phyloP scores from a whole-genome alignment of 1,140 invertebrate genomes.

The Drosophila kurseongensis region DNA sequence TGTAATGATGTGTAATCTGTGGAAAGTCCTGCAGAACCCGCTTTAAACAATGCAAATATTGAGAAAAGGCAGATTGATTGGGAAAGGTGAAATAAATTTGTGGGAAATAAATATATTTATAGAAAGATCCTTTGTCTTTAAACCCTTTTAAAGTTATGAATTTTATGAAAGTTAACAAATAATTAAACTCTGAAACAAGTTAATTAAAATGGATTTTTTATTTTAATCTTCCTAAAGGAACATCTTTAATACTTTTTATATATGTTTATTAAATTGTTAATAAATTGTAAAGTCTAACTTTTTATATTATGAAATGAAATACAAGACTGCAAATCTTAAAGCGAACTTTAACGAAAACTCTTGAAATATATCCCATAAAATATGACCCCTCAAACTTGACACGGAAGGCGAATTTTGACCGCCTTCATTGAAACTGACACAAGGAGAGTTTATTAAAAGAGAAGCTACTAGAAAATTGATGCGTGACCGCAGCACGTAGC shows the following conservation, averaged over 20 bases:
- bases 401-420: conserved; percentile 23
- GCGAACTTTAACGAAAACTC: neutral
- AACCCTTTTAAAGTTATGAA: too few relatives aligned
- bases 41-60: conserved; percentile 28
- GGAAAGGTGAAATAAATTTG: neutral
- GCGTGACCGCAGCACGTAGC: conserved; percentile 76
- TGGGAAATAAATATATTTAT: too few relatives aligned
- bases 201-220: too few relatives aligned
- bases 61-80: neutral
- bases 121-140: too few relatives aligned
- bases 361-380: neutral
- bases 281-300: too few relatives aligned
- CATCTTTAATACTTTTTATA: too few relatives aligned
- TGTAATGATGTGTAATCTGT: conserved; percentile 78
- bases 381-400: conserved; percentile 5
- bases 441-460: conserved; percentile 66
- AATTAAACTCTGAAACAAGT: too few relatives aligned
- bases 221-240: too few relatives aligned
- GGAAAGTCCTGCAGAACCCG: conserved; percentile 34
- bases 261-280: too few relatives aligned
- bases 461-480: conserved; percentile 52
- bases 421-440: conserved; percentile 42
- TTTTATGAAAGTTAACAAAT: too few relatives aligned
- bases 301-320: too few relatives aligned
- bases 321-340: too few relatives aligned